Conservation (phyloP, 2,888 invertebrate genomes). For the Drosophila picticornis region DNA sequence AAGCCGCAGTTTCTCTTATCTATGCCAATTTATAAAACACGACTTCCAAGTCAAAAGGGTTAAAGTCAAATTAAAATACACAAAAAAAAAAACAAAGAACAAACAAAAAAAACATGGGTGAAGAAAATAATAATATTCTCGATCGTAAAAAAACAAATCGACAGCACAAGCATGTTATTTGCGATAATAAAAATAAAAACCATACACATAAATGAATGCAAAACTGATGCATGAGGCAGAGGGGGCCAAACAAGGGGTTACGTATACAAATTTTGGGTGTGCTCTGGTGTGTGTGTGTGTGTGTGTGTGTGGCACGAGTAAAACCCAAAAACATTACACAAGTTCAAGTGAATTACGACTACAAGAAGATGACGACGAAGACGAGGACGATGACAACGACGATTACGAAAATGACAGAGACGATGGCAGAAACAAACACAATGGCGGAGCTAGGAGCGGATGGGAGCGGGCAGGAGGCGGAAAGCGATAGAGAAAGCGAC, state of each 20-base stretch:
- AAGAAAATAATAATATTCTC: conserved; percentile 18
- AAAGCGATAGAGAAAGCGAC: conserved; percentile 19
- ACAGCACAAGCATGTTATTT: conserved; percentile 70
- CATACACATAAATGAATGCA: conserved; percentile 59
- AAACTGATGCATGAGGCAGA: conserved; percentile 36
- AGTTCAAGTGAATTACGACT: conserved; percentile 75
- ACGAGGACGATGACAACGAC: conserved; percentile 43
- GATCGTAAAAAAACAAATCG: conserved; percentile 70
- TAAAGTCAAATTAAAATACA: conserved; percentile 40
- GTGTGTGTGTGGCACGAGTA: conserved; percentile 27
- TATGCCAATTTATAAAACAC: conserved; percentile 47
- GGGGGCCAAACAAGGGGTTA: conserved; percentile 1
- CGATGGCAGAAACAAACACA: conserved; percentile 35
- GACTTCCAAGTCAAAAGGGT: conserved; percentile 47
- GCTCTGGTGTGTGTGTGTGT: conserved; percentile 16
- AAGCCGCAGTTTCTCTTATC: conserved; percentile 29
- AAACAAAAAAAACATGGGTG: not conserved
- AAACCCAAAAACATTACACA: conserved; percentile 66
- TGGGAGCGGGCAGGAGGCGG: not conserved
- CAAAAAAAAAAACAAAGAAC: conserved; percentile 4
- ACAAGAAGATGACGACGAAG: conserved; percentile 56
- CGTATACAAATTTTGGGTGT: not conserved
- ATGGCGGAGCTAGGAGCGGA: not conserved
- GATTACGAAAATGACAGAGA: conserved; percentile 60
- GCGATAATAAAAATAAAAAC: conserved; percentile 66